Base-by-base conservation (phyloP, 2,888 invertebrate species). In the Chrysotoxum bicinctum region DNA sequence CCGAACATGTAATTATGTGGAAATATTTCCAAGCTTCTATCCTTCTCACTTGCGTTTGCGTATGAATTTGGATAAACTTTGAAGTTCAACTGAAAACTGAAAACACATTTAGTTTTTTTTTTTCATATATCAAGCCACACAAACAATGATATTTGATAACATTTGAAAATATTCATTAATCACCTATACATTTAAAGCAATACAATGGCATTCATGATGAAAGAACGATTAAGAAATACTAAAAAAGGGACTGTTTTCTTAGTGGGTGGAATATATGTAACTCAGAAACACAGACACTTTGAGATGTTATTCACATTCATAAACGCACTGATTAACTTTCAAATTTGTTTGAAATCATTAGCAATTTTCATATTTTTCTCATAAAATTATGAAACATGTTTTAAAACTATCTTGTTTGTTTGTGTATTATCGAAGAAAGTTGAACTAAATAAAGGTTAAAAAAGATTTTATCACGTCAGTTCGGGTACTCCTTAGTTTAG, bases 401-500 rank as follows among this genome's bases (percentile, higher is more conserved):
- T 52, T 10, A 50, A 21, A 9, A 50, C 6, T 21, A 21, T 21
- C 19, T 21, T 21, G 12, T 10, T 48, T 48, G 45, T 10, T 21
- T 48, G 45, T 21, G 19, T 21, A 21, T 45, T 19, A 1, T 19
- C 19, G 21, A 48, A 21, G 21, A 19, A 48, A 48, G n/a, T n/a
- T 1, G 16, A 37, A 37, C 3, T 14, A 40, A 43, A 43, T 43
- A 43, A 8, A 43, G 21, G 21, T 21, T 19, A 21, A 48, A 14
- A 12, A 7, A 48, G 6, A 45, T 0, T n/a, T 32, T 35, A 68
- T 60, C 78, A 72, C 66, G 76, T 66, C 86, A 75, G 40, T 14
- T 56, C 86, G 68, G 40, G 68, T 78, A 68, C 74, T 75, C 60
- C 60, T 60, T 50, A 62, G 60, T 66, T 69, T 32, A 66, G 60